These are phyloP conservation scores for Stichopus chloronotus DNA, from an alignment of 35 echinoderm and acorn worm species.

Conservation along the genomic window DNA sequence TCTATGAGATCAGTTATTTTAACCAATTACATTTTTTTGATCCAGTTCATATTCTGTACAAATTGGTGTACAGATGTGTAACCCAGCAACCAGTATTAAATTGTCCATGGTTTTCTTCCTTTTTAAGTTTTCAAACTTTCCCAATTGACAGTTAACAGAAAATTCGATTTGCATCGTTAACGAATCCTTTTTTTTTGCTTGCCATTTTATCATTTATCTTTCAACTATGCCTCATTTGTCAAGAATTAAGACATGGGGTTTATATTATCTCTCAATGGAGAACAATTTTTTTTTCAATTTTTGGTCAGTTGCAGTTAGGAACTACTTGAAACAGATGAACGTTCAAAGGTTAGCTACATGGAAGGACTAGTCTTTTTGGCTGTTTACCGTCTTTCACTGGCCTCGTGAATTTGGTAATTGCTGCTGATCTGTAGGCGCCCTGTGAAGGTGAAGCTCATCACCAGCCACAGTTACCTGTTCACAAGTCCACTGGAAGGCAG, in stretches of 20 bases:
- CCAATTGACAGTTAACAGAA: neutral
- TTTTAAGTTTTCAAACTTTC: neutral
- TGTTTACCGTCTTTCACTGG: neutral
- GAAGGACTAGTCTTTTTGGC: neutral
- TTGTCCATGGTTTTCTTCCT: neutral
- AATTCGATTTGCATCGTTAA: neutral
- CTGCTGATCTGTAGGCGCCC: neutral
- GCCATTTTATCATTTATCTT: neutral
- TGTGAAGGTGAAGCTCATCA: neutral
- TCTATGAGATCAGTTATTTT: too few species aligned
- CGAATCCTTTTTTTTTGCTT: neutral
- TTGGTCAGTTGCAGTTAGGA: too few species aligned
- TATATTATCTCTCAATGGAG: too few species aligned
- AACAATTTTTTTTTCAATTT: too few species aligned
- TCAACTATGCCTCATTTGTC: too few species aligned
- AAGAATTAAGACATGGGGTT: too few species aligned
- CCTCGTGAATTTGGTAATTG: neutral
- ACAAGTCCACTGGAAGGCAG: neutral
- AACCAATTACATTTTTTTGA: too few species aligned
- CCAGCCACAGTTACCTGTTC: neutral
- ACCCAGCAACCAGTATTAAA: constrained; percentile 1
- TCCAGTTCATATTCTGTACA: neutral
- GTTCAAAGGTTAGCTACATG: neutral
- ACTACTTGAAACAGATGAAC: too few species aligned
- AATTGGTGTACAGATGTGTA: neutral